Conservation (phyloP, 2,888 invertebrate genomes). For the Leptarthrus brevirostris region DNA sequence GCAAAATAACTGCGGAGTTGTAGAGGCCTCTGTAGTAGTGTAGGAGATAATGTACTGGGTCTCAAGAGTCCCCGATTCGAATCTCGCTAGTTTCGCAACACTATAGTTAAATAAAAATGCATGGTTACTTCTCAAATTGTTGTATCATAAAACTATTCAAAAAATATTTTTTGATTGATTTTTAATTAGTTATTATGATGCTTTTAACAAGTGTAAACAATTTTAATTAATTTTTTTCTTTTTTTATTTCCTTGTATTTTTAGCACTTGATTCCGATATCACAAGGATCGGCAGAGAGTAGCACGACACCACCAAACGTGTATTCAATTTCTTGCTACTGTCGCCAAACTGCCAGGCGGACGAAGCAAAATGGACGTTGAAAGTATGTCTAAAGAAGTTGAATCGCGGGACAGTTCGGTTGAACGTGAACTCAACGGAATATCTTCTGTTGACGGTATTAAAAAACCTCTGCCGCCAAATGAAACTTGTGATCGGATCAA, state of each 20-base stretch:
- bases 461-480: constrained; percentile 63
- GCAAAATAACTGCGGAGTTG: too few relatives aligned
- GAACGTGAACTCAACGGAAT: constrained; percentile 51
- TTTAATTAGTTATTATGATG: too few relatives aligned
- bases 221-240: neutral
- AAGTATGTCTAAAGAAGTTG: constrained; percentile 46
- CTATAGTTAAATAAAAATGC: too few relatives aligned
- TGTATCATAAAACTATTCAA: too few relatives aligned
- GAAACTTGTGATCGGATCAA: constrained; percentile 64
- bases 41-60: too few relatives aligned
- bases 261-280: constrained; percentile 33
- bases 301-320: constrained; percentile 22
- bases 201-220: too few relatives aligned
- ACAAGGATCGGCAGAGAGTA: constrained; percentile 38
- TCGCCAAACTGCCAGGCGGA: neutral
- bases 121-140: too few relatives aligned
- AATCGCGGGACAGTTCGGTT: constrained; percentile 50
- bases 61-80: too few relatives aligned
- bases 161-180: too few relatives aligned
- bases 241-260: constrained; percentile 3
- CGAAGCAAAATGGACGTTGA: constrained; percentile 48
- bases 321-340: constrained; percentile 17
- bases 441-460: constrained; percentile 58
- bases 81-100: too few relatives aligned
- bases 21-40: too few relatives aligned